Conservation (phyloP, 2,113 vertebrate species). For the Theristicus caerulescens region DNA sequence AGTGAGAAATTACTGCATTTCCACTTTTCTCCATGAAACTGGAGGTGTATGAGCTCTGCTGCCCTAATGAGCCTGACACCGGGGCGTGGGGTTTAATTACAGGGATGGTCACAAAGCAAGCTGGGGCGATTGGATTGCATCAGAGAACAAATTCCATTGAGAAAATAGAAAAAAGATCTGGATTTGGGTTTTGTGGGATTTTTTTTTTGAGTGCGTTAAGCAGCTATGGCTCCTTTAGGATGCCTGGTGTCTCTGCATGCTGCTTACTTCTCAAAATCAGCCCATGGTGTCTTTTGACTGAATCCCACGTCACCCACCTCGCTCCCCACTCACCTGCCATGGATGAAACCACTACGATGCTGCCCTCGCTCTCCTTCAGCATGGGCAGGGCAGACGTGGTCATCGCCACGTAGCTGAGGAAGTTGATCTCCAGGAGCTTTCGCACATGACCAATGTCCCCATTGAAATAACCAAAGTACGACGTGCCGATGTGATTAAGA, state of each 20-base stretch:
- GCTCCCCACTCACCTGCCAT: slow-evolving; percentile 65
- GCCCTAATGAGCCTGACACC: neutral
- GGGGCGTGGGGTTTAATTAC: neutral
- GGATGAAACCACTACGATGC: slow-evolving; percentile 76
- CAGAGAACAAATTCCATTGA: neutral
- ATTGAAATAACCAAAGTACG: slow-evolving; percentile 31
- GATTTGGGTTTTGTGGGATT: neutral
- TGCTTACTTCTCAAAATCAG: neutral
- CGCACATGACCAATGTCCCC: slow-evolving; percentile 35
- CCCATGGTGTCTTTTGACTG: accelerated
- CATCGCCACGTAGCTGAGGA: slow-evolving; percentile 76
- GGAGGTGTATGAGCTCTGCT: neutral
- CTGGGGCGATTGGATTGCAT: accelerated
- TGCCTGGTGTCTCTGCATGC: neutral
- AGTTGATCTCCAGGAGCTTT: slow-evolving; percentile 72
- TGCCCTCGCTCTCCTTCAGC: slow-evolving; percentile 76
- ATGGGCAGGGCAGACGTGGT: slow-evolving; percentile 68
- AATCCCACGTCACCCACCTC: accelerated
- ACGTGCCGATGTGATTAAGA: slow-evolving; percentile 68
- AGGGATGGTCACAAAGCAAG: neutral
- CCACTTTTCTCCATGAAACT: neutral
- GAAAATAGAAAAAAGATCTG: neutral
- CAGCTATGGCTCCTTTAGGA: neutral
- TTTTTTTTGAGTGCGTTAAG: neutral
- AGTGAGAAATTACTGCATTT: neutral